Percentiles rank a stretch among this genome's conserved stretches.
Conservation (phyloP, 2,888 invertebrate species). For the Cephus runcator region DNA sequence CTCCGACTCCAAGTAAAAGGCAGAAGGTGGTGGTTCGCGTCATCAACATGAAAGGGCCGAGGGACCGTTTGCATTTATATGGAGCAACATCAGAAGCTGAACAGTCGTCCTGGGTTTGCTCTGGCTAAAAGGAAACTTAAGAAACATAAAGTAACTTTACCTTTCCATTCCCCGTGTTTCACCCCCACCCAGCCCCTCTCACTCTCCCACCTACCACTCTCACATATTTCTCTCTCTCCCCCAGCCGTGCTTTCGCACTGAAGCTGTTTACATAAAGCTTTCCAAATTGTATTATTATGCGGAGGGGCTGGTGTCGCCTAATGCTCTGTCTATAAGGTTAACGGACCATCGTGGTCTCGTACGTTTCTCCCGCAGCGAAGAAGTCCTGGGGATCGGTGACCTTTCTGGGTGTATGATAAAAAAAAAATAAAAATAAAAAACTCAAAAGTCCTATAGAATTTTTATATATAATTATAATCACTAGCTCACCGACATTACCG, state of each 20-base stretch:
- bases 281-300: conserved; percentile 43
- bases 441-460: too few species aligned
- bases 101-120: conserved; percentile 44
- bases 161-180: conserved; percentile 18
- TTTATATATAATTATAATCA: too few species aligned
- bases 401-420: too few species aligned
- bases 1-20: not conserved
- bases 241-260: conserved; percentile 5
- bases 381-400: too few species aligned
- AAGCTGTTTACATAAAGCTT: conserved; percentile 43
- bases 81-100: conserved; percentile 46
- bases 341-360: conserved; percentile 6
- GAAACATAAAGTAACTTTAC: conserved; percentile 51
- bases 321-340: conserved; percentile 11
- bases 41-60: conserved; percentile 44
- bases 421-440: too few species aligned
- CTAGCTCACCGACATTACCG: not conserved
- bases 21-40: conserved; percentile 30
- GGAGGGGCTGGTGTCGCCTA: conserved; percentile 24
- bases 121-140: conserved; percentile 47
- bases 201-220: conserved; percentile 26
- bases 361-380: too few species aligned
- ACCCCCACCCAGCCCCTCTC: conserved; percentile 11
- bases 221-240: conserved; percentile 5
- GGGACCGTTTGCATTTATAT: conserved; percentile 49